Conservation (phyloP, 2,797 vertebrate species). For the Pantherophis vulpinus region DNA sequence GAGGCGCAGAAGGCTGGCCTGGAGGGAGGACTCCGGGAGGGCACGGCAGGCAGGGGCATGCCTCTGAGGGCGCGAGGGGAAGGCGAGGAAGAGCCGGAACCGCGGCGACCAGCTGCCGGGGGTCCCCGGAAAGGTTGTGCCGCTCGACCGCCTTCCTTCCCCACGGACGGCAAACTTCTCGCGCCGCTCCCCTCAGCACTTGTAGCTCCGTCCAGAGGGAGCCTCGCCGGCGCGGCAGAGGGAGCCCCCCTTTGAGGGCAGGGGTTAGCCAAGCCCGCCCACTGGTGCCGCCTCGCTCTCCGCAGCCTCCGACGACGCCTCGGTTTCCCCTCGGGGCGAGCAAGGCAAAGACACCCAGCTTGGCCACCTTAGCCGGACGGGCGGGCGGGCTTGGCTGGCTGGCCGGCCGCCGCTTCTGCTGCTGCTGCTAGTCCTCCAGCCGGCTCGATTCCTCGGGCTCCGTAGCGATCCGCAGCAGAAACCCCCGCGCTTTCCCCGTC, state of each 20-base stretch:
- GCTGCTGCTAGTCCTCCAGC: background rate
- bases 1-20: background rate
- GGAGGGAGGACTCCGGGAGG: background rate
- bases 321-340: background rate
- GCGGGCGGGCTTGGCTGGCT: background rate
- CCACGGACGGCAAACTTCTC: background rate
- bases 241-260: background rate
- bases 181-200: background rate
- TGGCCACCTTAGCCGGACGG: background rate
- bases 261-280: conserved; percentile 49
- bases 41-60: background rate
- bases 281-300: conserved; percentile 41
- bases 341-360: background rate
- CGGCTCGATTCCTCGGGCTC: background rate
- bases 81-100: too few relatives aligned
- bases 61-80: background rate
- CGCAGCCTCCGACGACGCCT: background rate
- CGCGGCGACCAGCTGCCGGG: background rate
- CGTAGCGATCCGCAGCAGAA: background rate
- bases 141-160: background rate
- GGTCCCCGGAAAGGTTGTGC: background rate
- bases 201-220: background rate
- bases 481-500: background rate
- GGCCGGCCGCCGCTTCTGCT: background rate
- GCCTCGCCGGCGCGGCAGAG: background rate